Percentiles rank a stretch among this genome's conserved stretches.
Conservation (phyloP, 2,797 vertebrate genomes). For the Darevskia nairensis region DNA sequence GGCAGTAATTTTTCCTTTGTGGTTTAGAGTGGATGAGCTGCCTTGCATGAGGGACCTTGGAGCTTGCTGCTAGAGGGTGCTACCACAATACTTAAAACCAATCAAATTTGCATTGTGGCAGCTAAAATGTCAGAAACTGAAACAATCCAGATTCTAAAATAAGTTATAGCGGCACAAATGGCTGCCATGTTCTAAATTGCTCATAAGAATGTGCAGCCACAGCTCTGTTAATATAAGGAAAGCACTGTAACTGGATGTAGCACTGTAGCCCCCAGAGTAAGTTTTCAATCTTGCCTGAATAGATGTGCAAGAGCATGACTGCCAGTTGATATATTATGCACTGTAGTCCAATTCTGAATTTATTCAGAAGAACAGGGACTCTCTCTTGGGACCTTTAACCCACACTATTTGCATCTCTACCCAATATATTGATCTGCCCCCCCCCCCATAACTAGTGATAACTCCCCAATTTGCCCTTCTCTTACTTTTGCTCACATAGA, state of each 20-base stretch:
- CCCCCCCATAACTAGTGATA: neutral
- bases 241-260: neutral
- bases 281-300: neutral
- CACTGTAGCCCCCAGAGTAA: neutral
- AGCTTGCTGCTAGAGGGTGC: neutral
- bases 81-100: neutral
- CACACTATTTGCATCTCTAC: neutral
- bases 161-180: neutral
- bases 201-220: neutral
- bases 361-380: neutral
- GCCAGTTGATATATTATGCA: neutral
- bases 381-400: neutral
- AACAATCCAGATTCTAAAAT: neutral
- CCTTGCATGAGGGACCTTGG: neutral
- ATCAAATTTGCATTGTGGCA: neutral
- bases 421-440: neutral
- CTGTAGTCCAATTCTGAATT: neutral
- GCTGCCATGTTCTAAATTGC: neutral
- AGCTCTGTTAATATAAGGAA: neutral
- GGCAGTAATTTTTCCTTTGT: neutral
- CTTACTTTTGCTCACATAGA: neutral
- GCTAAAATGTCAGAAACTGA: slow-evolving; percentile 7
- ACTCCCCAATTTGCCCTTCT: neutral
- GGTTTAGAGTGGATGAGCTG: neutral
- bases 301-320: neutral